Percentiles rank a stretch among this genome's conserved stretches.
Evolutionary conservation across 2,888 invertebrate species (phyloP).

Genomic region (Gastrophysa polygoni): DNA sequence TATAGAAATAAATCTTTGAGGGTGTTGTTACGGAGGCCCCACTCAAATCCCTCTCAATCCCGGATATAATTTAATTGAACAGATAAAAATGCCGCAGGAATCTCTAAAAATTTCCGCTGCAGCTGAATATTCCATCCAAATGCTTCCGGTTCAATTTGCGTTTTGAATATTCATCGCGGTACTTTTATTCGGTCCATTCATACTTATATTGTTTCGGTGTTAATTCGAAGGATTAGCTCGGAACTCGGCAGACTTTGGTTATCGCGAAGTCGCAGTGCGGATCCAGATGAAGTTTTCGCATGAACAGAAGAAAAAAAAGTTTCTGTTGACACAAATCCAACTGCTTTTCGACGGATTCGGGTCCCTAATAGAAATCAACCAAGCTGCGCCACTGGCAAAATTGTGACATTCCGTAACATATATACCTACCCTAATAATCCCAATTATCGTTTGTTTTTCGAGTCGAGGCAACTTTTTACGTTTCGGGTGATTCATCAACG

Average conservation of each 20-base stretch:
- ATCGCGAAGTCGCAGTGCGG: conserved; percentile 12
- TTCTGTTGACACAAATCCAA: too few relatives aligned
- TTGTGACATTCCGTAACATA: too few relatives aligned
- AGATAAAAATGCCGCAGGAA: neutral
- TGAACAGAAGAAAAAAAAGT: too few relatives aligned
- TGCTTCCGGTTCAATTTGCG: conserved; percentile 30
- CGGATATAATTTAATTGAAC: neutral
- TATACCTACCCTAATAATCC: too few relatives aligned
- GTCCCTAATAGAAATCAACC: too few relatives aligned
- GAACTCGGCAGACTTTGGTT: conserved; percentile 19
- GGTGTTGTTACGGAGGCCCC: too few relatives aligned
- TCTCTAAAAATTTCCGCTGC: neutral
- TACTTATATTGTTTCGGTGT: conserved; percentile 30
- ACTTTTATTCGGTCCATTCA: conserved; percentile 39
- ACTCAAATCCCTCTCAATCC: too few relatives aligned
- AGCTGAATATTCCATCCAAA: neutral
- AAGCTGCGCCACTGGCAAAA: too few relatives aligned
- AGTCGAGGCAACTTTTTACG: neutral
- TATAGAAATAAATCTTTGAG: too few relatives aligned
- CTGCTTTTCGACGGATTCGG: too few relatives aligned
- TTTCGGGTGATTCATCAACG: too few relatives aligned
- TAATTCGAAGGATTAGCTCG: conserved; percentile 22
- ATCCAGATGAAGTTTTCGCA: neutral
- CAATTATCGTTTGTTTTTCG: too few relatives aligned
- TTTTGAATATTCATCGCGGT: conserved; percentile 40